These are phyloP conservation scores for Aquatica leii DNA, from an alignment of 2,888 invertebrate species.

Conservation along the genomic window DNA sequence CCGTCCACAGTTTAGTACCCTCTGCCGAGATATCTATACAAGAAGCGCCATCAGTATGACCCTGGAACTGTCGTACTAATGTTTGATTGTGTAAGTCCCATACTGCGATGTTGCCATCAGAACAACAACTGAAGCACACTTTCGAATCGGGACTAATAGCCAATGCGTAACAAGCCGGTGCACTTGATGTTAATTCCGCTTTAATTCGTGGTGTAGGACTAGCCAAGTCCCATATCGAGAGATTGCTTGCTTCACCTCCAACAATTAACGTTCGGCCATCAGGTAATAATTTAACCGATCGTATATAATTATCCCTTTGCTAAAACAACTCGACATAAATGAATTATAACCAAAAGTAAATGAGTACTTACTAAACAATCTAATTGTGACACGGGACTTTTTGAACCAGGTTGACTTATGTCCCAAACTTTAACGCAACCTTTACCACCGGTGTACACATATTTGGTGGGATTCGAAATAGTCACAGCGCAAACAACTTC, in stretches of 20 bases:
- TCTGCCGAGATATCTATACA: conserved; percentile 97
- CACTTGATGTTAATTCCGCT: conserved; percentile 87
- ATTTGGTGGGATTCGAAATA: conserved; percentile 84
- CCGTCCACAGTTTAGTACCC: conserved; percentile 90
- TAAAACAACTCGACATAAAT: conserved; percentile 54
- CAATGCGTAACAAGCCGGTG: conserved; percentile 97
- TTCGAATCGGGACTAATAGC: conserved; percentile 97
- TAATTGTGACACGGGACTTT: conserved; percentile 82
- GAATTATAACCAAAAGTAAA: background rate
- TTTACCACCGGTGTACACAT: conserved; percentile 98
- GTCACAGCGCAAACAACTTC: conserved; percentile 98
- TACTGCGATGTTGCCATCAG: conserved; percentile 97
- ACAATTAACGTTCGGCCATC: conserved; percentile 95
- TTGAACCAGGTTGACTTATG: conserved; percentile 77
- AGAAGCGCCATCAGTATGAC: conserved; percentile 97
- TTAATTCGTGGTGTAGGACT: conserved; percentile 92
- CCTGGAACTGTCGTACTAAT: conserved; percentile 89
- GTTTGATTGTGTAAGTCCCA: conserved; percentile 95
- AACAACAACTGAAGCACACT: conserved; percentile 98
- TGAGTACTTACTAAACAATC: conserved; percentile 76
- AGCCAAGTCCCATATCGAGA: conserved; percentile 95
- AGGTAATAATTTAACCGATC: conserved; percentile 92
- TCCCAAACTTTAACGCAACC: conserved; percentile 92
- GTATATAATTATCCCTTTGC: conserved; percentile 96
- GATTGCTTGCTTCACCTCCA: conserved; percentile 94